A percentile compares a stretch with the other conserved stretches of the same genome.
These are phyloP conservation scores for Toxonevra muliebris DNA, from an alignment of 2,888 invertebrate species.

Conservation along the genomic window DNA sequence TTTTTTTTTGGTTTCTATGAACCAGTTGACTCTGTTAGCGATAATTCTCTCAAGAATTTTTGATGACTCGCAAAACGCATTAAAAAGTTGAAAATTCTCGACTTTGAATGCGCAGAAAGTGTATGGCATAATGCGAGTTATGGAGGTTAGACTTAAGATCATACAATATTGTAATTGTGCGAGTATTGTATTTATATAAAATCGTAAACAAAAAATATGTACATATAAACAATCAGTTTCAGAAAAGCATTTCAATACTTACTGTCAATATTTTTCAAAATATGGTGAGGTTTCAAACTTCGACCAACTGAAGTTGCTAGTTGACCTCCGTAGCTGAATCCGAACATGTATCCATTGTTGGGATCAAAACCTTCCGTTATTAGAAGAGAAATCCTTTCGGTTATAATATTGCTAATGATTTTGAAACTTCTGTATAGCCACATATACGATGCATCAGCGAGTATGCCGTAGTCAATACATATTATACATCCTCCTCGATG, in stretches of 20 bases:
- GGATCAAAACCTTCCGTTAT: conserved; percentile 54
- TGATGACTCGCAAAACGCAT: too few species aligned
- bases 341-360: conserved; percentile 56
- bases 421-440: conserved; percentile 54
- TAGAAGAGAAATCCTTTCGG: conserved; percentile 47
- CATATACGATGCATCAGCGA: conserved; percentile 57
- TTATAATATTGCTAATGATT: conserved; percentile 49
- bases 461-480: conserved; percentile 59
- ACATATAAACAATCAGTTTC: neutral
- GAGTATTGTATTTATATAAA: too few species aligned
- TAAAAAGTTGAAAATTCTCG: too few species aligned
- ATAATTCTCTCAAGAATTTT: too few species aligned
- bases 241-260: conserved; percentile 27
- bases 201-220: too few species aligned
- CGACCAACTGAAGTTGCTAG: conserved; percentile 58
- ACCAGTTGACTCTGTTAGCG: too few species aligned
- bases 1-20: too few species aligned
- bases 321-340: conserved; percentile 63
- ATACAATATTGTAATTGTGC: too few species aligned
- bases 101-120: too few species aligned
- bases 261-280: conserved; percentile 61
- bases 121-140: too few species aligned
- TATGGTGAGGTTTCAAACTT: conserved; percentile 44
- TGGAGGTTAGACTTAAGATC: too few species aligned
- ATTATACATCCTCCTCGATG: conserved; percentile 61